These are phyloP conservation scores for Plebejus melissa DNA, from an alignment of 2,888 invertebrate species.

Conservation along the genomic window DNA sequence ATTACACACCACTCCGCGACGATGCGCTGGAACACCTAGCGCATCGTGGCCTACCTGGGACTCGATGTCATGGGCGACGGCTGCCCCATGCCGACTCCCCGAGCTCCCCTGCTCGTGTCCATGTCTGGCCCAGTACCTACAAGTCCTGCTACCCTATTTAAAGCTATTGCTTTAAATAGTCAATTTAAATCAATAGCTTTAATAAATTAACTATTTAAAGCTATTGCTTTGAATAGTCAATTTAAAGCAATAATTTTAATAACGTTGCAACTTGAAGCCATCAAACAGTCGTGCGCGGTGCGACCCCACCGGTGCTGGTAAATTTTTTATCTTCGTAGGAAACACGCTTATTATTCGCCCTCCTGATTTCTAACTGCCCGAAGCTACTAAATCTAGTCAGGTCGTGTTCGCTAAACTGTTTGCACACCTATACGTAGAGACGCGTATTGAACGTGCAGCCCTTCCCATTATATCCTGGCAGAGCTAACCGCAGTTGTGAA, in stretches of 20 bases:
- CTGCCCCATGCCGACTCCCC: too few relatives aligned
- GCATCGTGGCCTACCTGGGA: too few relatives aligned
- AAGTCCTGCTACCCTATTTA: not conserved
- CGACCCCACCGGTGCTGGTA: not conserved
- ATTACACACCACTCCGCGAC: too few relatives aligned
- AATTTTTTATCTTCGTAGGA: conserved; percentile 16
- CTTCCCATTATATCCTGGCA: conserved; percentile 1
- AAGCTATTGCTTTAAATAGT: too few relatives aligned
- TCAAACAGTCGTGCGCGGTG: not conserved
- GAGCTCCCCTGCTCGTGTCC: too few relatives aligned
- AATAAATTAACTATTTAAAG: not conserved
- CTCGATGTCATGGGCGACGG: too few relatives aligned
- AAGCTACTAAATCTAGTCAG: conserved; percentile 11
- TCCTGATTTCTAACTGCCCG: conserved; percentile 5
- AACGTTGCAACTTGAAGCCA: not conserved
- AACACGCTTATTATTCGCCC: not conserved
- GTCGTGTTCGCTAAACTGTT: conserved; percentile 7
- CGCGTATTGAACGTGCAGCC: conserved; percentile 7
- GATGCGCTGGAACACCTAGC: too few relatives aligned
- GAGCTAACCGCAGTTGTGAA: conserved; percentile 14
- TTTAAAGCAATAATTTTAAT: too few relatives aligned
- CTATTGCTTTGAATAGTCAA: too few relatives aligned
- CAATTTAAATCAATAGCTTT: too few relatives aligned
- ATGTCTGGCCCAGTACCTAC: too few relatives aligned
- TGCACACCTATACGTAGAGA: not conserved